Percentiles rank a stretch among this genome's conserved stretches.
phyloP scores from a whole-genome alignment of 2,888 invertebrate genomes.

The Diarsia dahlii region DNA sequence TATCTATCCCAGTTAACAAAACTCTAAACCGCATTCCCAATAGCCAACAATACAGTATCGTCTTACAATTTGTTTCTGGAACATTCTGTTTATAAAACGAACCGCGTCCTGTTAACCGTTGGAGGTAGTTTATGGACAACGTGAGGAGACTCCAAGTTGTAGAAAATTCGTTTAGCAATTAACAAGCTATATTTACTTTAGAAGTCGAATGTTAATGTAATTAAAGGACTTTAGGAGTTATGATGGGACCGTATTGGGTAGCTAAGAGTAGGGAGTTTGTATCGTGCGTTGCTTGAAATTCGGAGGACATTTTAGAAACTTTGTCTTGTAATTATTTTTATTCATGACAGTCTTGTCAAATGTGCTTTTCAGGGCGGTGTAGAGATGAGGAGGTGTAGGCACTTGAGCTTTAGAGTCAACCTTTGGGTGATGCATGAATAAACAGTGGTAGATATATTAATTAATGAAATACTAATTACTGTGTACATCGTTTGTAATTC shows the following conservation, averaged over 20 bases:
- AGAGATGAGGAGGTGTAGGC: no score
- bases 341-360: no score
- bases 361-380: background rate
- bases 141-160: slow-evolving; percentile 82
- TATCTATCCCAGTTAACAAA: background rate
- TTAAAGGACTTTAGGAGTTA: slow-evolving; percentile 74
- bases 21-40: slow-evolving; percentile 18
- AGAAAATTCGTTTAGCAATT: slow-evolving; percentile 79
- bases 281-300: background rate
- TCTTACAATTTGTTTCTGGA: slow-evolving; percentile 64
- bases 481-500: no score
- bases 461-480: no score
- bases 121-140: slow-evolving; percentile 85
- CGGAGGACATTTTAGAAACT: background rate
- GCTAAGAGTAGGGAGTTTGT: background rate
- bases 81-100: slow-evolving; percentile 78
- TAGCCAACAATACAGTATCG: slow-evolving; percentile 42
- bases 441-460: no score
- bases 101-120: slow-evolving; percentile 82
- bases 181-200: slow-evolving; percentile 76
- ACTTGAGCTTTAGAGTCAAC: no score
- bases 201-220: slow-evolving; percentile 86
- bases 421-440: no score
- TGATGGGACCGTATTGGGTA: slow-evolving; percentile 50
- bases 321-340: background rate